Percentiles rank a stretch among this genome's conserved stretches.
Conservation (phyloP, 2,888 invertebrate genomes). For the Mythimna ferrago region DNA sequence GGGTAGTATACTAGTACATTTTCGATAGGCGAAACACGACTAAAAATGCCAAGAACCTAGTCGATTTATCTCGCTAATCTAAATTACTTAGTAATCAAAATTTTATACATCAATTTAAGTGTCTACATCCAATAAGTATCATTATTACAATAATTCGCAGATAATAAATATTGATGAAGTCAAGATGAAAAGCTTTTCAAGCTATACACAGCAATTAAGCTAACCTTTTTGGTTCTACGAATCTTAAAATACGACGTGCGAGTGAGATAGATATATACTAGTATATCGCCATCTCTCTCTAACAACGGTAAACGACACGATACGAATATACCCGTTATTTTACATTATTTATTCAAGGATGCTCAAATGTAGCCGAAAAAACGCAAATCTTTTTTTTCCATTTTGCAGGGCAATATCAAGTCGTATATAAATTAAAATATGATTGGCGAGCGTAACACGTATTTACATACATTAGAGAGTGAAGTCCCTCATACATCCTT, state of each 20-base stretch:
- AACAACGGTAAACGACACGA: slow-evolving; percentile 41
- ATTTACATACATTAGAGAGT: too few relatives aligned
- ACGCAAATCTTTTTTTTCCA: too few relatives aligned
- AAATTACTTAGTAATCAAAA: slow-evolving; percentile 16
- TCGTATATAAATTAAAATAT: too few relatives aligned
- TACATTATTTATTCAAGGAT: not conserved
- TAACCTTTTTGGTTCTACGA: slow-evolving; percentile 13
- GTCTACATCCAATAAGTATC: slow-evolving; percentile 12
- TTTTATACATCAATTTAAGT: slow-evolving; percentile 25
- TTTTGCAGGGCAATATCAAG: too few relatives aligned
- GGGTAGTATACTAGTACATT: not conserved
- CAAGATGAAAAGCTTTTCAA: slow-evolving; percentile 29
- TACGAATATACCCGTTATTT: slow-evolving; percentile 52
- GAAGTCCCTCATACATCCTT: too few relatives aligned
- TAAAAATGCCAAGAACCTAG: not conserved
- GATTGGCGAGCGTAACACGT: too few relatives aligned
- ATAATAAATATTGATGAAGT: slow-evolving; percentile 33
- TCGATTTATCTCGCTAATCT: slow-evolving; percentile 8
- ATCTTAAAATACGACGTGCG: slow-evolving; percentile 16
- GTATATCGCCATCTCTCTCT: slow-evolving; percentile 31
- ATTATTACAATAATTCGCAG: not conserved
- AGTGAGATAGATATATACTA: slow-evolving; percentile 42
- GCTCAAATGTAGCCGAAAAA: too few relatives aligned
- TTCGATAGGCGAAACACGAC: slow-evolving; percentile 7
- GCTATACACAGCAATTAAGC: slow-evolving; percentile 43